Evolutionary conservation across 2,888 invertebrate genomes (phyloP), one percentile per base, ranked within the genome.

Genomic region (Acanthacorydalis orientalis): DNA sequence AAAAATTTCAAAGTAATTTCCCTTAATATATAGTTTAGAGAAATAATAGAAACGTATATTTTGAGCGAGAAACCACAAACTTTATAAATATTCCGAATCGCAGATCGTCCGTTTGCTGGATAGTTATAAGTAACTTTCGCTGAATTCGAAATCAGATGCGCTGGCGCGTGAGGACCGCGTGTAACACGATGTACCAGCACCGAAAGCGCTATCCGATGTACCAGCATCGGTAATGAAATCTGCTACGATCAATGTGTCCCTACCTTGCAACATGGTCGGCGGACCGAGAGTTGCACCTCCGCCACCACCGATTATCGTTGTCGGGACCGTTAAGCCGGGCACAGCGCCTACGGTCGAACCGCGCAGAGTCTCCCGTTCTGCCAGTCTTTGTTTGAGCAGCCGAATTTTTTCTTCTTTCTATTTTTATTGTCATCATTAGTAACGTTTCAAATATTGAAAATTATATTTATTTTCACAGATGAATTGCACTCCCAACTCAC

Each of bases 401-500:
- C 83, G 81, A 53, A 90, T 88, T 61, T 86, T 83, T 60, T 90
- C 90, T 68, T 90, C 90, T 71, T 90, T 90, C 88, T 90, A 71
- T 31, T 64, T 68, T 44, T 37, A 33, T 49, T 23, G 6, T 23
- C 2, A 23, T 50, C 45, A 6, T 4, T 23, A 23, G 6, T 23
- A 4, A 23, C 6, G 23, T 23, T n/a, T 43, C 42, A 14, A 32
- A 46, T 31, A 51, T 46, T 50, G 14, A 43, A 46, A 51, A n/a
- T 46, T 11, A 50, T 31, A n/a, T n/a, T n/a, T n/a, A n/a, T n/a
- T n/a, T n/a, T n/a, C n/a, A n/a, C n/a, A n/a, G n/a, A n/a, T n/a
- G n/a, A n/a, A n/a, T n/a, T n/a, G n/a, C n/a, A n/a, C n/a, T n/a
- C n/a, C n/a, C n/a, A n/a, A n/a, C n/a, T n/a, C n/a, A n/a, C n/a